Base-by-base conservation (phyloP, 2,888 invertebrate genomes). In the Ormyrus pomaceus region DNA sequence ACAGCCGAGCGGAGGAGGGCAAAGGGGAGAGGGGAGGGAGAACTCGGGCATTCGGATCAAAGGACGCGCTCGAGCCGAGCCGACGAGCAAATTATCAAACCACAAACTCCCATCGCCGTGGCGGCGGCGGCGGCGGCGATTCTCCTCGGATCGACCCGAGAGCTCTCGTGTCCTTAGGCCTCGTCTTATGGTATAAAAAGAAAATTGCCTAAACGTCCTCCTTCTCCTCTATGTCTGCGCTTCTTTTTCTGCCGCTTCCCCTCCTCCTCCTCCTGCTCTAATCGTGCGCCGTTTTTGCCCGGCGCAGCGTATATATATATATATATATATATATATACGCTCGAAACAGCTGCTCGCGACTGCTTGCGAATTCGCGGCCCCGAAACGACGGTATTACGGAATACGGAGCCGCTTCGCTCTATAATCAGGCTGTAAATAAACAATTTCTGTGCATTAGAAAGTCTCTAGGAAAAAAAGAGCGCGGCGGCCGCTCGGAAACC, bases 1-100 rank as follows among this genome's bases (percentile, higher is more conserved):
- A 45, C 46, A 45, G 48, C 46, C 53, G 68, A 4, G 48, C 55
- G 48, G 58, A 59, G n/a, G 45, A 45, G 34, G 51, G 51, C 6
- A 46, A 51, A 64, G 46, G 1, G 55, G 11, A 59, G 19, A 19
- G 11, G 51, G 68, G 19, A 19, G 13, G 55, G 46, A 62, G 69
- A 62, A 69, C 45, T 46, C 77, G 65, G 46, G 62, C 58, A 58
- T 11, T 50, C 45, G 10, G 77, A 65, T 70, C 50, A 71, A 77
- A 77, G 65, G 51, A 56, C 59, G 56, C 77, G 10, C 56, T 59
- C 53, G 3, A 6, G 62, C n/a, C 62, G n/a, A 34, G 34, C 59
- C 58, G 69, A 58, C 51, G 65, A 64, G 80, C 76, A 77, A 80
- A 80, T 80, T 77, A 80, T 72, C 71, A 80, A 80, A 80, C 80